Base-by-base conservation (phyloP, 1,140 invertebrate genomes). In the Condylostylus longicornis region DNA sequence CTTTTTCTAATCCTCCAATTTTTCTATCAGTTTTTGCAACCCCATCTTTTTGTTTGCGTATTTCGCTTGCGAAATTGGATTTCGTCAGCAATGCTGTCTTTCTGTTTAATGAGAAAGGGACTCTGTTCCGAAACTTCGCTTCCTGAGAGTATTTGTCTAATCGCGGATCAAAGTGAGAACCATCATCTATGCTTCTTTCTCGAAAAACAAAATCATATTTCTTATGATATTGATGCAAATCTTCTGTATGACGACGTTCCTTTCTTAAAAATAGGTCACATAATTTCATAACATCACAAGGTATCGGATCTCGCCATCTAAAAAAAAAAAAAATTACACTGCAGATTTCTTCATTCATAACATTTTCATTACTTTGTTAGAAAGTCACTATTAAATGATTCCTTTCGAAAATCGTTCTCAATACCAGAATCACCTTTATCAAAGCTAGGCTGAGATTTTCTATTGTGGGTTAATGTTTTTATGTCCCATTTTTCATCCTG, bases 321-420 rank as follows among this genome's bases (percentile, higher is more conserved):
- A 21, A n/a, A 21, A 19, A 34, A 21, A 5, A 18, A 5, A 5
- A 10, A 34, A 22, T n/a, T 2, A 9, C 18, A 34, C 4, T 3
- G 3, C 4, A 29, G 15, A 27, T 18, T 18, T 8, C 8, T 37
- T 37, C 12, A 37, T 32, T 9, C n/a, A 32, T 7, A 28, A 10
- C 7, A 27, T 8, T 25, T 13, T 8, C 34, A 18, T 22, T 40
- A 56, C 55, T 54, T 56, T 13, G 45, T 49, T 38, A 45, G 54
- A 13, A 51, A 18, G 49, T 64, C 73, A 32, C 54, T 75, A 42
- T 70, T 76, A 4, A 58, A 58, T 18, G 76, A 77, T 44, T 81
- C 76, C 17, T 77, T 67, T 27, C 76, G 66, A 44, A 79, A 79
- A 46, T 82, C 78, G 44, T 81, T 81, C 52, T 81, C 79, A 37